Evolutionary conservation across 2,797 vertebrate species (phyloP).

Genomic region (Phrynocephalus forsythii): DNA sequence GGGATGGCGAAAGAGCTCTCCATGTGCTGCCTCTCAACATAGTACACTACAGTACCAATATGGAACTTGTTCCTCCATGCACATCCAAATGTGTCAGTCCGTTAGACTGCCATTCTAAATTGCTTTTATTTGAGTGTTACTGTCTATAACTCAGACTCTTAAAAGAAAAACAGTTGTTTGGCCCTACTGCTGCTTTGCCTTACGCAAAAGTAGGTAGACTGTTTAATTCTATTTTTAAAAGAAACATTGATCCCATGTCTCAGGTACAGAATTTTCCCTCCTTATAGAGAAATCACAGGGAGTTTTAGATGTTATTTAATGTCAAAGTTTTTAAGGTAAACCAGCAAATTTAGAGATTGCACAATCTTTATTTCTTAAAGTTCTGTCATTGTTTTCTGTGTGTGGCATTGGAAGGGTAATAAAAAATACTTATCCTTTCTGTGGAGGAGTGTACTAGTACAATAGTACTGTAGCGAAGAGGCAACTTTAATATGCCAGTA

Average conservation of each 20-base stretch:
- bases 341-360: not conserved
- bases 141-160: not conserved
- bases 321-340: not conserved
- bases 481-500: rapidly evolving
- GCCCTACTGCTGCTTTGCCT: not conserved
- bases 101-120: not conserved
- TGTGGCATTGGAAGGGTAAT: not conserved
- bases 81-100: not conserved
- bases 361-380: not conserved
- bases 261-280: not conserved
- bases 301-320: not conserved
- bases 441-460: not conserved
- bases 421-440: not conserved
- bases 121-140: not conserved
- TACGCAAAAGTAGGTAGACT: not conserved
- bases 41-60: not conserved
- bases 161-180: rapidly evolving
- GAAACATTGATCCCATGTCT: not conserved
- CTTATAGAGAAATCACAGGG: not conserved
- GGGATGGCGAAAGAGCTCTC: not conserved
- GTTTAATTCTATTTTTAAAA: not conserved
- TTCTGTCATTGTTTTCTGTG: not conserved
- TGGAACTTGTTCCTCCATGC: not conserved
- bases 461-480: not conserved
- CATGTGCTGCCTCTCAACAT: not conserved